A percentile compares a stretch with the other conserved stretches of the same genome.
These are phyloP conservation scores for Hypotaenidia okinawae DNA, from an alignment of 2,797 vertebrate genomes.

Conservation along the genomic window DNA sequence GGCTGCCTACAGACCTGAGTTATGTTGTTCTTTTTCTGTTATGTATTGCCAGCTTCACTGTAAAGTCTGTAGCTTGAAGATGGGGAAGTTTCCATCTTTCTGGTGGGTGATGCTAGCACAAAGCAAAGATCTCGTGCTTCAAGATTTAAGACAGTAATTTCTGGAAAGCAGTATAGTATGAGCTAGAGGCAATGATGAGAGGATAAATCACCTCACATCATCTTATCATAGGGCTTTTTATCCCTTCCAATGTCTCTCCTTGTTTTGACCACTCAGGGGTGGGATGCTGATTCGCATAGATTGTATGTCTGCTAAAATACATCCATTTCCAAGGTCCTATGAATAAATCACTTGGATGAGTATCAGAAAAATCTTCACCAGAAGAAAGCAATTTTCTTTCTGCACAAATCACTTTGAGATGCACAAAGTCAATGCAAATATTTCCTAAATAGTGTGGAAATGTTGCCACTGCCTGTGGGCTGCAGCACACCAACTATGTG, in stretches of 20 bases:
- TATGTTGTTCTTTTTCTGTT: background rate
- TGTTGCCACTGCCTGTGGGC: background rate
- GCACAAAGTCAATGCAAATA: background rate
- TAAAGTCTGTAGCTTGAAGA: background rate
- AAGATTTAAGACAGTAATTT: background rate
- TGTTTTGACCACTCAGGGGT: background rate
- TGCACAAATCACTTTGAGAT: background rate
- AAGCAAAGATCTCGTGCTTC: background rate
- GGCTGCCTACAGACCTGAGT: background rate
- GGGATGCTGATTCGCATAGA: background rate
- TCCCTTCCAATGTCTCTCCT: background rate
- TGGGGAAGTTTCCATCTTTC: background rate
- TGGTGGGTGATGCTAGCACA: background rate
- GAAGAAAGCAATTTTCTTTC: background rate
- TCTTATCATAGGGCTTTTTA: background rate
- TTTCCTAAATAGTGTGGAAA: background rate
- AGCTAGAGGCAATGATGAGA: background rate
- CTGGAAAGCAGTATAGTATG: background rate
- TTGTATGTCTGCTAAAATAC: background rate
- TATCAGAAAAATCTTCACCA: background rate
- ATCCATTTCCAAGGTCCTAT: background rate
- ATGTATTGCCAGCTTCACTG: rapidly evolving
- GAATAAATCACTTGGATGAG: background rate
- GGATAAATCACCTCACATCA: background rate
- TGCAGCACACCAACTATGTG: background rate